Evolutionary conservation across 2,113 vertebrate genomes (phyloP), one percentile per base, ranked within the genome.

Genomic region (Setophaga coronata): DNA sequence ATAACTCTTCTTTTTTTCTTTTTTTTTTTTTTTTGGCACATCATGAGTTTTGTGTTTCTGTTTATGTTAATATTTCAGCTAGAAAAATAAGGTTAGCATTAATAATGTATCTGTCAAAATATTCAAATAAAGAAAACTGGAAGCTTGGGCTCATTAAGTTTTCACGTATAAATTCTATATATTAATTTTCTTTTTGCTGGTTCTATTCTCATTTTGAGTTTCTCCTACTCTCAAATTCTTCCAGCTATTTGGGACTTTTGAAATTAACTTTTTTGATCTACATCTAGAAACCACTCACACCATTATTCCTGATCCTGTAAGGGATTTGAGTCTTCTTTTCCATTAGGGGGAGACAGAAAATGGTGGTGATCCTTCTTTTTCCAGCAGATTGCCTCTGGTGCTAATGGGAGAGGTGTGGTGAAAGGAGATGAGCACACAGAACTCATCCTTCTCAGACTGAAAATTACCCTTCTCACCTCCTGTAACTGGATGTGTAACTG

Each of bases 61-160:
- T 89, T 95, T 87, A 40, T 93, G 48, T 74, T 90, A 91, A 82
- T 93, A 82, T 66, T 87, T 90, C 73, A 95, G 83, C 94, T 72
- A 88, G 62, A 94, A 98, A 98, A 98, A 97, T 96, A 96, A 96
- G 79, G 95, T 90, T 96, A 93, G n/a, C 0, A 10, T 95, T 97
- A 95, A 91, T 96, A 96, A 95, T 94, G 66, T 89, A 96, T 89
- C 60, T 95, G 88, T 82, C 96, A 88, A 95, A 90, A 93, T 87
- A 96, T 64, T 86, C 48, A 76, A 84, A 93, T 90, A 89, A 93
- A 93, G 64, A 78, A 74, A 89, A 87, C 31, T 60, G 64, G 73
- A 92, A 93, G 25, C 76, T 93, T 0, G 7, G 51, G 34, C 47
- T 96, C 45, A 83, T 95, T 94, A 96, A 81, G 65, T 65, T 93